Conservation (phyloP, 2,113 vertebrate genomes). For the Peromyscus polionotus region DNA sequence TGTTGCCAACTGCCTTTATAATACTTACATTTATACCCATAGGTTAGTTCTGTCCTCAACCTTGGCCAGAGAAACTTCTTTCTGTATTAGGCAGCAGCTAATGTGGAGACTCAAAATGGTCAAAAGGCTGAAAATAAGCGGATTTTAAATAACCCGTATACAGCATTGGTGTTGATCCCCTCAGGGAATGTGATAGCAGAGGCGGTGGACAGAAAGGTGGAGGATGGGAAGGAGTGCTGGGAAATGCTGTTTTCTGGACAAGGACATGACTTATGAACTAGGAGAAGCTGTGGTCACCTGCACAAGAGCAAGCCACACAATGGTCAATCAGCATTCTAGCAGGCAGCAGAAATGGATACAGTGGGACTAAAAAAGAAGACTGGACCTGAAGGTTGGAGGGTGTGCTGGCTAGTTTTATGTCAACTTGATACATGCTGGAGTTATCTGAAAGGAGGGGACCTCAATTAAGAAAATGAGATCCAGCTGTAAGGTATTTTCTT, state of each 20-base stretch:
- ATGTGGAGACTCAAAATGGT: not conserved
- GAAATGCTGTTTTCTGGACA: not conserved
- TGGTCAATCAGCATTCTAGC: not conserved
- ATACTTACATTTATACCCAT: not conserved
- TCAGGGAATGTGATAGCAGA: not conserved
- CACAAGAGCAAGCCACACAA: not conserved
- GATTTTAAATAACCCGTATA: not conserved
- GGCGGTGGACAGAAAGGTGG: not conserved
- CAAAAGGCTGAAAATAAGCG: not conserved
- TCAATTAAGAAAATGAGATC: not conserved
- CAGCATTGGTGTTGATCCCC: not conserved
- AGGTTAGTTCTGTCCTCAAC: not conserved
- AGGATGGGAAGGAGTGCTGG: not conserved
- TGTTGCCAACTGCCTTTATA: not conserved
- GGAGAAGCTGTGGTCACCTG: not conserved
- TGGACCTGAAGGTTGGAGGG: not conserved
- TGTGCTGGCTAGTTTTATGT: not conserved
- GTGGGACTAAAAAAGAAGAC: not conserved
- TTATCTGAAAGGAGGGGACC: not conserved
- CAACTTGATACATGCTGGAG: not conserved
- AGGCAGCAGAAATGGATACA: not conserved
- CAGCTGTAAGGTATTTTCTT: not conserved
- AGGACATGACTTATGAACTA: not conserved
- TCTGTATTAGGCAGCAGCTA: not conserved
- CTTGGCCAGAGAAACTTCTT: not conserved